Conservation (phyloP, 1,140 invertebrate genomes). For the Hycleus phaleratus region DNA sequence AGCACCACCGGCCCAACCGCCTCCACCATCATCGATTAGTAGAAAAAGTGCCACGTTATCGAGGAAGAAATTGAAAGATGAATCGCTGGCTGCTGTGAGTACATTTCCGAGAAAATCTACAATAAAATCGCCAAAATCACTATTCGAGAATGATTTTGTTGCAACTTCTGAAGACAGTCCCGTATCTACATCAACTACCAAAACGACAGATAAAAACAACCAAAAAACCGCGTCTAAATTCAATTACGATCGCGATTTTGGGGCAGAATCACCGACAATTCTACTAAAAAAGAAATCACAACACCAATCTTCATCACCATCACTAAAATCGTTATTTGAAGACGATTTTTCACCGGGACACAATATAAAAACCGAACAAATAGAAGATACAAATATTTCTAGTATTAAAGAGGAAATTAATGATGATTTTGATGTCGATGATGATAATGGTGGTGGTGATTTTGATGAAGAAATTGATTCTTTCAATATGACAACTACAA, state of each 20-base stretch:
- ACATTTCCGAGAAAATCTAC: conserved; percentile 32
- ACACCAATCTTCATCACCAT: conserved; percentile 28
- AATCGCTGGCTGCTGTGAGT: conserved; percentile 1
- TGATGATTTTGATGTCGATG: too few species aligned
- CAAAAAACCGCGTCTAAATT: conserved; percentile 12
- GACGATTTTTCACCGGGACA: conserved; percentile 58
- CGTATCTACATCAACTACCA: not conserved
- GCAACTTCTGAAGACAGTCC: conserved; percentile 29
- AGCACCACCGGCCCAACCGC: conserved; percentile 24
- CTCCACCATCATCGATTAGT: not conserved
- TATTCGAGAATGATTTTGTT: conserved; percentile 65
- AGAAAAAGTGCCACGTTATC: conserved; percentile 27
- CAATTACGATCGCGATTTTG: conserved; percentile 33
- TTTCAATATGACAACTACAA: conserved; percentile 9
- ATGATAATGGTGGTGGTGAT: not conserved
- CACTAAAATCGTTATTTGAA: conserved; percentile 57
- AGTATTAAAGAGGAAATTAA: conserved; percentile 32
- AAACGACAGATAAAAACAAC: too few species aligned
- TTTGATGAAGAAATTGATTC: conserved; percentile 27
- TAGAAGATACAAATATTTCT: conserved; percentile 25
- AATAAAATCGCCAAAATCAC: conserved; percentile 43
- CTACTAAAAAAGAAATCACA: conserved; percentile 14
- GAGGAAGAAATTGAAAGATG: not conserved
- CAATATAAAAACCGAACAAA: conserved; percentile 35
- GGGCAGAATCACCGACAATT: conserved; percentile 23